Percentiles rank a stretch among this genome's conserved stretches.
These are phyloP conservation scores for Brachionus sp. DNA, from an alignment of 1,140 invertebrate species.

Conservation along the genomic window DNA sequence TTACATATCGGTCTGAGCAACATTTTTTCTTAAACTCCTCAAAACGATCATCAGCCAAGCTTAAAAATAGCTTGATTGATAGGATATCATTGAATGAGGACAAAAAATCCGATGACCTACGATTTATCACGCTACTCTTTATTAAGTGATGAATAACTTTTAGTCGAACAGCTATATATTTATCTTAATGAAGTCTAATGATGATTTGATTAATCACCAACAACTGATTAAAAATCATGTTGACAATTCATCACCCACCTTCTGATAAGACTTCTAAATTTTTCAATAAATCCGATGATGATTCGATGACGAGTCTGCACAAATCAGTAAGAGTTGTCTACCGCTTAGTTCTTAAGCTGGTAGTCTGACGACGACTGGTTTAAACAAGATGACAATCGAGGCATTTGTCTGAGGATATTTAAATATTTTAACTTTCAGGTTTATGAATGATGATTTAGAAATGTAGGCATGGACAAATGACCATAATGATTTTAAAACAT, in stretches of 20 bases:
- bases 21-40: slow-evolving; percentile 6
- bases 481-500: slow-evolving; percentile 5
- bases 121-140: slow-evolving; percentile 28
- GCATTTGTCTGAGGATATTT: slow-evolving; percentile 46
- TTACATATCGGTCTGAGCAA: slow-evolving; percentile 29
- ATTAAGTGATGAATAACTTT: slow-evolving; percentile 43
- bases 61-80: neutral
- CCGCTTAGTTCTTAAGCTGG: slow-evolving; percentile 44
- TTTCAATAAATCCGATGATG: slow-evolving; percentile 33
- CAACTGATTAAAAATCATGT: slow-evolving; percentile 40
- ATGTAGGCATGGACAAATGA: slow-evolving; percentile 46
- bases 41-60: slow-evolving; percentile 27
- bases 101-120: slow-evolving; percentile 34
- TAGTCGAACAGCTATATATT: slow-evolving; percentile 2
- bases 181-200: slow-evolving; percentile 23
- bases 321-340: slow-evolving; percentile 20
- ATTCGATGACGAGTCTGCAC: slow-evolving; percentile 46
- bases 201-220: slow-evolving; percentile 46
- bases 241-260: slow-evolving; percentile 46
- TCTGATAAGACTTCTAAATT: slow-evolving; percentile 36
- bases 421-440: neutral
- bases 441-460: slow-evolving; percentile 31
- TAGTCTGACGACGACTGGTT: slow-evolving; percentile 28
- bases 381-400: slow-evolving; percentile 45
- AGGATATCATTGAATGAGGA: slow-evolving; percentile 34